Evolutionary conservation across 1,140 invertebrate genomes (phyloP), one percentile per base, ranked within the genome.

Genomic region (Drosophila neocordata): DNA sequence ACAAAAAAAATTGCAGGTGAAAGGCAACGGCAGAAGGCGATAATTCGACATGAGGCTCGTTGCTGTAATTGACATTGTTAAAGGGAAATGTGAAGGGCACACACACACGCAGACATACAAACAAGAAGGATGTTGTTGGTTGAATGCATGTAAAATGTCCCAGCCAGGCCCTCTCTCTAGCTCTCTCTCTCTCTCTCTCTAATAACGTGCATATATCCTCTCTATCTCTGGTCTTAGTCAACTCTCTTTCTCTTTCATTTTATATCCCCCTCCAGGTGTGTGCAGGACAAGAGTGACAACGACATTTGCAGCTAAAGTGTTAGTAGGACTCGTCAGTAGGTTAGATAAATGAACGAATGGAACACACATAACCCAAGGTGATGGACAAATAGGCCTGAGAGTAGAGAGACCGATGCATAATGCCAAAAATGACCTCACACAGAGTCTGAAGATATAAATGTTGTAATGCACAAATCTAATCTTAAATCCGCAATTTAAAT

Each of bases 41-140:
- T 81, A 81, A 77, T 81, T 81, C 73, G 65, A 79, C 57, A 69
- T 71, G 64, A 79, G 77, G 61, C 72, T 75, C 27, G 69, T 31
- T 57, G 52, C 76, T 73, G 68, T 73, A 80, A 81, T 76, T 69
- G 78, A 73, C 77, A 79, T 80, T 79, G 67, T 79, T 75, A 41
- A 57, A 52, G 61, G 51, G 48, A 52, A 73, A 27, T 27, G n/a
- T n/a, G 22, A n/a, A 35, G 8, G 51, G 12, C 13, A 35, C n/a
- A 35, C 11, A 35, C 27, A 31, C 27, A 31, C 27, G 7, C 27
- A 31, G 4, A 31, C 27, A 31, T 8, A 18, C 4, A 7, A 22
- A 24, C 22, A 22, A 8, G 35, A 9, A 55, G 58, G 9, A 41
- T 44, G 35, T 60, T 60, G 38, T 27, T 44, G 58, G 20, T 11